These are phyloP conservation scores for Enteromius mattozi DNA, from an alignment of 2,797 vertebrate species.

Conservation along the genomic window DNA sequence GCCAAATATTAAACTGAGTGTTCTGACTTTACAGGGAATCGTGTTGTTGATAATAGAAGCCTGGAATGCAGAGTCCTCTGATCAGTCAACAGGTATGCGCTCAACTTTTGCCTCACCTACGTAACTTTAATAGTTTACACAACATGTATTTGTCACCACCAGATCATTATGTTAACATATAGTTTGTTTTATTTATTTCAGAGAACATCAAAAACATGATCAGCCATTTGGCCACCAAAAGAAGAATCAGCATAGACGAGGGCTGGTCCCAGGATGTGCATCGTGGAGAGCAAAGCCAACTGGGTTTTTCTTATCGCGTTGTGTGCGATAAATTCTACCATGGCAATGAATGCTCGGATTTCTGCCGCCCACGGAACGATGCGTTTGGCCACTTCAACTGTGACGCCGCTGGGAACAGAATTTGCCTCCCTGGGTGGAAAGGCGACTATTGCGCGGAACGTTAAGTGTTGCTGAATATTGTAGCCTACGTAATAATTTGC, in stretches of 20 bases:
- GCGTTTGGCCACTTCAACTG: conserved; percentile 83
- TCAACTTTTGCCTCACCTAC: not conserved
- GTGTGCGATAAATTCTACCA: conserved; percentile 83
- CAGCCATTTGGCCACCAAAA: conserved; percentile 76
- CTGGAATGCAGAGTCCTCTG: conserved; percentile 80
- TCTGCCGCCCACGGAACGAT: conserved; percentile 84
- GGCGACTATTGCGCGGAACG: conserved; percentile 79
- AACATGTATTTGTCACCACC: not conserved
- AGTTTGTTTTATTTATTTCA: conserved; percentile 57
- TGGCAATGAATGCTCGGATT: conserved; percentile 82
- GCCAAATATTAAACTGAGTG: not conserved
- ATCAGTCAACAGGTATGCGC: conserved; percentile 79
- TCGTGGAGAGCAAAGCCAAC: conserved; percentile 73
- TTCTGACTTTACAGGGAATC: conserved; percentile 76
- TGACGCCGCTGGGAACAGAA: conserved; percentile 72
- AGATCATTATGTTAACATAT: not conserved
- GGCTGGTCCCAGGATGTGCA: conserved; percentile 81
- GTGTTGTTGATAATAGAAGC: conserved; percentile 88
- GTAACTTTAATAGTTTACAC: not conserved
- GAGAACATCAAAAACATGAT: conserved; percentile 83
- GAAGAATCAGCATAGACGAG: conserved; percentile 71
- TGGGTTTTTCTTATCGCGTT: conserved; percentile 85
- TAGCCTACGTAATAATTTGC: not conserved
- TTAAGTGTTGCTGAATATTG: conserved; percentile 71
- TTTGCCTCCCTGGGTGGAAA: conserved; percentile 80